Conservation (phyloP, 2,797 vertebrate species). For the Melanotaenia nigrans region DNA sequence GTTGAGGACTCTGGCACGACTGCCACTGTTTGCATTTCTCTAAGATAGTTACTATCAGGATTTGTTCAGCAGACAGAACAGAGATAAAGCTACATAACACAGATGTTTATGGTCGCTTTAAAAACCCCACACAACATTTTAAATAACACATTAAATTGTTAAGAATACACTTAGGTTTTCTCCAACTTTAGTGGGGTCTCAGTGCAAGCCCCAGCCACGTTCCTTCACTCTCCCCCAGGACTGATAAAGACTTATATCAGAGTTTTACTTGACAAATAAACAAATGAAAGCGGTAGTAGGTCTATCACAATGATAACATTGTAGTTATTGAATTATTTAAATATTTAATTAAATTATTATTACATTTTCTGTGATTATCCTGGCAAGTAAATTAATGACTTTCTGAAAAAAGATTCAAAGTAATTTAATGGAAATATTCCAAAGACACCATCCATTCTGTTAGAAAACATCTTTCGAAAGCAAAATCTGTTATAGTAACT, state of each 20-base stretch:
- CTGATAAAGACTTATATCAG: neutral
- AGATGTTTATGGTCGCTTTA: neutral
- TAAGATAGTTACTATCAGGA: slow-evolving; percentile 23
- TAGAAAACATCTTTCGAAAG: too few species aligned
- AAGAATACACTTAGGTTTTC: neutral
- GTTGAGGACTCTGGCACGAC: slow-evolving; percentile 9
- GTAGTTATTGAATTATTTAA: neutral
- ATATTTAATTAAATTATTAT: neutral
- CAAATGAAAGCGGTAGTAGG: neutral
- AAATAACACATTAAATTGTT: neutral
- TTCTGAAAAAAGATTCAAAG: too few species aligned
- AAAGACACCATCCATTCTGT: too few species aligned
- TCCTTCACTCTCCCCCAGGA: neutral
- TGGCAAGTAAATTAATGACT: neutral
- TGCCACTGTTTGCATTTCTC: slow-evolving; percentile 48
- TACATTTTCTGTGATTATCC: neutral
- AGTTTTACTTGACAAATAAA: neutral
- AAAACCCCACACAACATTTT: neutral
- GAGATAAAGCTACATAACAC: neutral
- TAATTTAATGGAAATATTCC: too few species aligned
- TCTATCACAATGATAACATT: neutral
- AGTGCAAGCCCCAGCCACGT: neutral
- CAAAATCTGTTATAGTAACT: too few species aligned
- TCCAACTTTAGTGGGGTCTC: neutral
- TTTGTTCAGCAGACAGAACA: slow-evolving; percentile 23